Base-by-base conservation (phyloP, 2,888 invertebrate genomes). In the Lobophora halterata region DNA sequence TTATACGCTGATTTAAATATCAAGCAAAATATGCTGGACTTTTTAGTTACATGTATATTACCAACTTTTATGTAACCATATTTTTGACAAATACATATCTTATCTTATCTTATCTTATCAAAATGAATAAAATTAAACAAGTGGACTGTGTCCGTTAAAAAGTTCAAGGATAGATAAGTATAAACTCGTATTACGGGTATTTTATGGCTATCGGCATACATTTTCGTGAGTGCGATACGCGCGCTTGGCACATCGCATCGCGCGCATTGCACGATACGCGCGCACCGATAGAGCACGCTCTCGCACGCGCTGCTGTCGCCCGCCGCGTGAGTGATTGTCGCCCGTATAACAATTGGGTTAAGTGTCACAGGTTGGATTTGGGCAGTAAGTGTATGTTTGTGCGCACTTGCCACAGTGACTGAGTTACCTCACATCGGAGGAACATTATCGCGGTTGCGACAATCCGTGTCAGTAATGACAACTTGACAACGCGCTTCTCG, bases 361-460 rank as follows among this genome's bases (percentile, higher is more conserved):
- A 9, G 31, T 5, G 28, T 9, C 16, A 14, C 9, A 3, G 2
- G n/a, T 13, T 7, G n/a, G 9, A 5, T 11, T 4, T n/a, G 20
- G 5, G 9, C 3, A 34, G 41, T 12, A 29, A 7, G 5, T 10
- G 16, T 20, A 31, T 25, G 37, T 45, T 9, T 10, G 42, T 34
- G 21, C 18, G 33, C 24, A 50, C 47, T 68, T 65, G 67, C 66
- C 65, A 64, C 66, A 70, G 65, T 72, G 70, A 64, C 69, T 71
- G 63, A 58, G 53, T 76, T 72, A 76, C 73, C 65, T 72, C 68
- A 78, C 65, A 62, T 63, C 52, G 51, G 58, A 61, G 60, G 52
- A 66, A n/a, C n/a, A n/a, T n/a, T 59, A 63, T 64, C 64, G 52
- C n/a, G n/a, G n/a, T 65, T 65, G 64, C 64, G 58, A 64, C 70